Evolutionary conservation across 1,140 invertebrate species (phyloP).

Genomic region (Temnothorax longispinosus): DNA sequence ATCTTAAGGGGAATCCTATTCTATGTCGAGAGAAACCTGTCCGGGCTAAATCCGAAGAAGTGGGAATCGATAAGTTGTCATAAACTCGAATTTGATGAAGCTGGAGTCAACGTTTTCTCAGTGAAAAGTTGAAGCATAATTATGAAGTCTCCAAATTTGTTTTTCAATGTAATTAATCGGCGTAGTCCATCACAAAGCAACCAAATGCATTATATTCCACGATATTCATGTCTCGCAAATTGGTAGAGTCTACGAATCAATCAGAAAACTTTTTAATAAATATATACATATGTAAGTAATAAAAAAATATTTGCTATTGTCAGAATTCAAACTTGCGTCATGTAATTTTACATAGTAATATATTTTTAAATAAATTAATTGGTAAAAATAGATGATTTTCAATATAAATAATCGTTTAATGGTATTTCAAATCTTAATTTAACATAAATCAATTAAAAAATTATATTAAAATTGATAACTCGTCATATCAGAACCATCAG

Average conservation of each 20-base stretch:
- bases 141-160: not conserved
- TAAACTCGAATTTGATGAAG: not conserved
- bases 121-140: not conserved
- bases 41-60: not conserved
- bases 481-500: not conserved
- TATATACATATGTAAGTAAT: not conserved
- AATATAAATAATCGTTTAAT: not conserved
- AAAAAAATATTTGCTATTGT: not conserved
- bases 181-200: not conserved
- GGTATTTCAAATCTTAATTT: not conserved
- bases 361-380: not conserved
- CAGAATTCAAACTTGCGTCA: not conserved
- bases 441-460: not conserved
- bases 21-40: not conserved
- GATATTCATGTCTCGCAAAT: not conserved
- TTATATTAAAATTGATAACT: not conserved
- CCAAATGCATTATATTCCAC: not conserved
- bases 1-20: not conserved
- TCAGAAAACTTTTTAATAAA: constrained; percentile 18
- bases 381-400: not conserved
- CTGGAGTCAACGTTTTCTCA: not conserved
- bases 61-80: not conserved
- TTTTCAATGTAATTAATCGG: constrained; percentile 1
- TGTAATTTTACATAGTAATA: not conserved
- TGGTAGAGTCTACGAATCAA: not conserved